Base-by-base conservation (phyloP, 2,888 invertebrate genomes). In the Harpalus rufipes region DNA sequence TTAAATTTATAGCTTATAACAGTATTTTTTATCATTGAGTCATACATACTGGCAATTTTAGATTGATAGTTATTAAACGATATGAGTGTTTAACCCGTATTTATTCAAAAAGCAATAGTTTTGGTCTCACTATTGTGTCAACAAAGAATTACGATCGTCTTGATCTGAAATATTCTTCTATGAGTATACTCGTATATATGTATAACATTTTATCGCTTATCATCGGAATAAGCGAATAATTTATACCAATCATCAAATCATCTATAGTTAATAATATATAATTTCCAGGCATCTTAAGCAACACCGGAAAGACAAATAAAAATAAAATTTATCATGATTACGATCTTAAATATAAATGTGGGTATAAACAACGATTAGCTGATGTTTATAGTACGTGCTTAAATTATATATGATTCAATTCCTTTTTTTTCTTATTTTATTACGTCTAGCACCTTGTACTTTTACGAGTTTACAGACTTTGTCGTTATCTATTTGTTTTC, bases 181-280 rank as follows among this genome's bases (percentile, higher is more conserved):
- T 1, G 3, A 25, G 25, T 25, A 25, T 32, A 32, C 32, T 32
- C 1, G 32, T 32, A 32, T 32, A 32, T 32, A 32, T 32, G 32
- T 32, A 6, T 32, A 32, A 32, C 44, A 51, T 4, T 51, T 51
- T 51, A 51, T 51, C 44, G 44, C 44, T 32, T 51, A 51, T 12
- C 10, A 51, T 51, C 44, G 5, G 44, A 63, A 18, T 63, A 12
- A 63, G 25, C 0, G 25, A 12, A 21, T 63, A 63, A 63, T 63
- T 63, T 63, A 25, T 63, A 63, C 12, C 63, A 63, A 25, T 63
- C 63, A n/a, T 63, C 63, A 63, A 63, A 63, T 63, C 63, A 63
- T 63, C 25, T 63, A 25, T 10, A 25, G 18, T 63, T 63, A 63
- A 63, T 63, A 63, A 63, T 21, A 63, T 63, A n/a, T 63, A 63